Evolutionary conservation across 2,113 vertebrate species (phyloP).

Genomic region (Xerus inauris): DNA sequence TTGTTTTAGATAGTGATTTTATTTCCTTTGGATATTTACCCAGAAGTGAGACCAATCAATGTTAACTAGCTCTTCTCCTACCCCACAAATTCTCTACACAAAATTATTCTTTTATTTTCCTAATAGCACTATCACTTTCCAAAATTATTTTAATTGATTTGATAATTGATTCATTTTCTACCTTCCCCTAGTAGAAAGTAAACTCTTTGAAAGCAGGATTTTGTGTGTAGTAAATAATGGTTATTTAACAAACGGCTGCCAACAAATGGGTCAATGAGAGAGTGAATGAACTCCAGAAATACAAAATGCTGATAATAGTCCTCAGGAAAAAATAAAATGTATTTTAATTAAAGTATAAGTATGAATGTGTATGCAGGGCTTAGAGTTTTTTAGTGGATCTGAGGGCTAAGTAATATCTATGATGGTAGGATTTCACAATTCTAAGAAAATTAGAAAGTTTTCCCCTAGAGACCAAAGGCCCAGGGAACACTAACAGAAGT

Average conservation of each 20-base stretch:
- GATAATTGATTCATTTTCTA: neutral
- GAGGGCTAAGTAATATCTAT: neutral
- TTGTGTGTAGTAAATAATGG: neutral
- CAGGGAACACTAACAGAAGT: neutral
- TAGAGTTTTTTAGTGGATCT: neutral
- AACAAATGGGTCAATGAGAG: neutral
- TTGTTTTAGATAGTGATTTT: neutral
- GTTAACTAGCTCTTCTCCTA: neutral
- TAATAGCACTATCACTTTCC: neutral
- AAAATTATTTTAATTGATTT: neutral
- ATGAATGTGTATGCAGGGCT: neutral
- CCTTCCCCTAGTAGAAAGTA: neutral
- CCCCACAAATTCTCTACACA: neutral
- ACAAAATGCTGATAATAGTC: neutral
- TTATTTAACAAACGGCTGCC: neutral
- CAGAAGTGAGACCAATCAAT: neutral
- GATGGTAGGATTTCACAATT: neutral
- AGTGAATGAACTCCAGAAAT: neutral
- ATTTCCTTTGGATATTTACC: neutral
- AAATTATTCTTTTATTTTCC: neutral
- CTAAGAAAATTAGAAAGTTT: neutral
- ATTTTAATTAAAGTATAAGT: neutral
- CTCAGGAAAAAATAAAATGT: neutral
- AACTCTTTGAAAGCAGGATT: neutral
- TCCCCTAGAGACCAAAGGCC: neutral